Evolutionary conservation across 2,797 vertebrate species (phyloP), one percentile per base, ranked within the genome.

Genomic region (Oryzias sinensis): DNA sequence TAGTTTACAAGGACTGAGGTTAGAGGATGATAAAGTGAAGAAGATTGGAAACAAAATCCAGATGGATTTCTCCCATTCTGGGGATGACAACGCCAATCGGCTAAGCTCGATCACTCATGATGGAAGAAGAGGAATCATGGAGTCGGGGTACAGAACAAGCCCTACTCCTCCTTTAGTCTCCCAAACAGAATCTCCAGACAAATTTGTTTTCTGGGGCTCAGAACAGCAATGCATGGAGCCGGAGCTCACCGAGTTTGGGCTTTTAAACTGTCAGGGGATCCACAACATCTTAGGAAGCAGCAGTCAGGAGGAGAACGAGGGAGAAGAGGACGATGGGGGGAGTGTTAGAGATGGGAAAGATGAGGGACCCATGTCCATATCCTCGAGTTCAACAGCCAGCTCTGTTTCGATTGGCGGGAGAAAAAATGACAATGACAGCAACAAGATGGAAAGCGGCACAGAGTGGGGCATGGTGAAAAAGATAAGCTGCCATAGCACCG

Each of bases 1-100:
- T 33, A 74, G 80, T 61, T 69, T 82, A 51, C 80, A 87, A 49
- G 83, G 59, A 58, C 66, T 92, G 57, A 90, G 83, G 65, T 90
- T 93, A 73, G 92, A 87, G 68, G 81, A 87, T 53, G 82, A 82
- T 27, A 80, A 54, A 78, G 90, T 88, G 0, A 93, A 93, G 67
- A 90, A 89, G 17, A 93, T 90, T 79, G 94, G 93, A 61, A 94
- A 91, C 70, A 96, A 94, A 81, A 77, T 66, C 16, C 77, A 79
- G 81, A 85, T 85, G 37, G 86, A 74, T 42, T 84, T 84, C 45
- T 14, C 88, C n/a, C 63, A 64, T 18, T 70, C 86, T 56, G 95
- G 93, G 37, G 95, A 98, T 63, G 77, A 88, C 40, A 99, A 99
- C 63, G 97, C 96, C 80, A 98, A 99, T 80, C 90, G 84, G 65